These are phyloP conservation scores for Amblyopsis hoosieri DNA, from an alignment of 2,797 vertebrate genomes.

Conservation along the genomic window DNA sequence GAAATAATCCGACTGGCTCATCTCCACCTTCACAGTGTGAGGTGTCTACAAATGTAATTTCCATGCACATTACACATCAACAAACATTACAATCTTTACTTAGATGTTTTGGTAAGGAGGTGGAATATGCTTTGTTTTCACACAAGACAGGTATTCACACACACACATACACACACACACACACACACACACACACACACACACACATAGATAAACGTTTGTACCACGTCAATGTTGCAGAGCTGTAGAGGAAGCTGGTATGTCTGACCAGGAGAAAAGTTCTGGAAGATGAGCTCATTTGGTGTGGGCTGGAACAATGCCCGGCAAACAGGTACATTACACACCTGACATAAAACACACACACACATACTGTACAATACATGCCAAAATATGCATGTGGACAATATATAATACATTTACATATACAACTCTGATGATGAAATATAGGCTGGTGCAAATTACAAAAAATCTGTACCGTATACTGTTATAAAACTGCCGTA, in stretches of 20 bases:
- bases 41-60: slow-evolving; percentile 72
- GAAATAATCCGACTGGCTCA: slow-evolving; percentile 84
- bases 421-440: too few species aligned
- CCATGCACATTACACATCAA: not conserved
- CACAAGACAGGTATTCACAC: not conserved
- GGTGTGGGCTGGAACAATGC: slow-evolving; percentile 86
- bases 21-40: slow-evolving; percentile 78
- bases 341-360: slow-evolving; percentile 67
- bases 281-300: slow-evolving; percentile 87
- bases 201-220: not conserved
- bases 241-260: slow-evolving; percentile 80
- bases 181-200: slow-evolving; percentile 9
- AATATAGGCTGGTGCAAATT: too few species aligned
- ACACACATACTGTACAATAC: slow-evolving; percentile 3
- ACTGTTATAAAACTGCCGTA: too few species aligned
- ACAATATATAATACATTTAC: not conserved
- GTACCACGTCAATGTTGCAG: slow-evolving; percentile 85
- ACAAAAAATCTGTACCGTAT: too few species aligned
- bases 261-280: slow-evolving; percentile 75
- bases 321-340: slow-evolving; percentile 72
- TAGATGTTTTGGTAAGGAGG: not conserved
- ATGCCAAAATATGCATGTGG: not conserved
- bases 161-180: slow-evolving; percentile 19
- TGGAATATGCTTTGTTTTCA: not conserved
- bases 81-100: not conserved